These are phyloP conservation scores for Pangasius larnaudii DNA, from an alignment of 2,797 vertebrate species.

Conservation along the genomic window DNA sequence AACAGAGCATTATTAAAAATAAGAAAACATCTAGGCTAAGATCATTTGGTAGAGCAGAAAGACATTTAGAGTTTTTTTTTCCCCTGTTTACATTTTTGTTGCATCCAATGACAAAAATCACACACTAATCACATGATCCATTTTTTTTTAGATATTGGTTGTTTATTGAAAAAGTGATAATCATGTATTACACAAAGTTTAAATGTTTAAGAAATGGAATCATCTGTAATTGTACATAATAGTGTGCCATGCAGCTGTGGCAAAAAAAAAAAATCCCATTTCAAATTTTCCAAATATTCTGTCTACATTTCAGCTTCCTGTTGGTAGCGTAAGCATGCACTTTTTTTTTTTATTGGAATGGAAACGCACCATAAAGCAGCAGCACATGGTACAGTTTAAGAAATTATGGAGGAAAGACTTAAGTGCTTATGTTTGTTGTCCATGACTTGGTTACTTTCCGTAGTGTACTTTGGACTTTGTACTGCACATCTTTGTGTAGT, in stretches of 20 bases:
- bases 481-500: not conserved
- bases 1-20: not conserved
- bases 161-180: conserved; percentile 33
- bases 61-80: not conserved
- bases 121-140: not conserved
- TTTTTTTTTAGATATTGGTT: conserved; percentile 17
- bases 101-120: not conserved
- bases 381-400: not conserved
- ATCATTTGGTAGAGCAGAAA: not conserved
- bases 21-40: not conserved
- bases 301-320: not conserved
- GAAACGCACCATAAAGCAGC: not conserved
- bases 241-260: conserved; percentile 22
- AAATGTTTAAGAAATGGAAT: not conserved
- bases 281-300: not conserved
- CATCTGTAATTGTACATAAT: conserved; percentile 7
- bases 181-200: conserved; percentile 20
- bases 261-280: not conserved
- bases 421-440: not conserved
- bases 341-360: not conserved
- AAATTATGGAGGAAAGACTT: not conserved
- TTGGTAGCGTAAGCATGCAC: conserved; percentile 12
- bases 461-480: not conserved
- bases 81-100: not conserved
- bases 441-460: not conserved